These are phyloP conservation scores for Indicator indicator DNA, from an alignment of 2,113 vertebrate species.

Conservation along the genomic window DNA sequence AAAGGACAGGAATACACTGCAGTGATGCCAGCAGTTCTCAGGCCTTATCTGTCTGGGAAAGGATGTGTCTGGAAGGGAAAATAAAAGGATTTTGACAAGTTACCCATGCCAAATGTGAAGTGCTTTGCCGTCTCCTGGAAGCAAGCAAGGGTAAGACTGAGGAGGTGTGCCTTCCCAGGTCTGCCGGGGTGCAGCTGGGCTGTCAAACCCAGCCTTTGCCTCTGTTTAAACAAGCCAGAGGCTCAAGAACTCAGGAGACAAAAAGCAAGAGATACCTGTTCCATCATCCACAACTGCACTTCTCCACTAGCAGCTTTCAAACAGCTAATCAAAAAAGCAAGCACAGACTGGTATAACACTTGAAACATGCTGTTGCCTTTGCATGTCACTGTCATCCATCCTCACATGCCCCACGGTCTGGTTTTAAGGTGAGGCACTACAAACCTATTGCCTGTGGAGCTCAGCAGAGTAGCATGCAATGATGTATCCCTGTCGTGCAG, in stretches of 20 bases:
- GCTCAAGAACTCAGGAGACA: neutral
- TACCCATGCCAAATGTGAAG: neutral
- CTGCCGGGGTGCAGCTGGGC: neutral
- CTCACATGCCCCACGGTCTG: fast-evolving
- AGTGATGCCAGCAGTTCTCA: neutral
- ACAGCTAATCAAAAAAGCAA: neutral
- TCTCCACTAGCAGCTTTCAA: neutral
- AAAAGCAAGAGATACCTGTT: neutral
- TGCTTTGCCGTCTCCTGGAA: neutral
- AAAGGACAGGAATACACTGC: neutral
- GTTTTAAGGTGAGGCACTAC: neutral
- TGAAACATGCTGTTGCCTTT: neutral
- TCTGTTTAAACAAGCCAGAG: neutral
- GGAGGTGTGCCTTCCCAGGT: neutral
- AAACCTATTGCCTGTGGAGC: neutral
- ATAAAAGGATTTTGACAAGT: neutral
- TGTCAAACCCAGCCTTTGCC: neutral
- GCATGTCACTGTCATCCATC: neutral
- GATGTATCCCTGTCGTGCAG: neutral
- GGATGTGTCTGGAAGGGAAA: neutral
- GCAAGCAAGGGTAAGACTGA: neutral
- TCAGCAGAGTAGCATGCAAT: neutral
- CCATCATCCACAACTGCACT: neutral
- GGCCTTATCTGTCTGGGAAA: neutral
- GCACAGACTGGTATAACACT: neutral